Evolutionary conservation across 1,140 invertebrate species (phyloP).

Genomic region (Zaprionus ghesquierei): DNA sequence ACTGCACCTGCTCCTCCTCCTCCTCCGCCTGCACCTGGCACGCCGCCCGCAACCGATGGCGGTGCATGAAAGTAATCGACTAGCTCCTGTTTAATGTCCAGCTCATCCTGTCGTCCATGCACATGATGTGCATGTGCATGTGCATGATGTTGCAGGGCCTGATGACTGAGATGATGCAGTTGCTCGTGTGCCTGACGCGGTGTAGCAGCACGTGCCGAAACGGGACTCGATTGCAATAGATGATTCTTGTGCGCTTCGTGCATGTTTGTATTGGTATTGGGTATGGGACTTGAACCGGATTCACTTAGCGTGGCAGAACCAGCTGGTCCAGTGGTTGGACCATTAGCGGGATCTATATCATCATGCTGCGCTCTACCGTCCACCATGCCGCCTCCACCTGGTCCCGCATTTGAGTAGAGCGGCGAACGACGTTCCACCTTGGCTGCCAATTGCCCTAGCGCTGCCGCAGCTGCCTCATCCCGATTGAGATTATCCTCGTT

Average conservation of each 20-base stretch:
- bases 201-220: conserved; percentile 38
- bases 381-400: conserved; percentile 16
- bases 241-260: conserved; percentile 79
- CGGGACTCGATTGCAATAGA: conserved; percentile 52
- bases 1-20: neutral
- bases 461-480: conserved; percentile 59
- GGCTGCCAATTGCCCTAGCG: conserved; percentile 55
- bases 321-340: neutral
- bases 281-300: conserved; percentile 78
- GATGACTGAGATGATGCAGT: conserved; percentile 46
- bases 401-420: conserved; percentile 8
- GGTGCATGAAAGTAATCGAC: conserved; percentile 72
- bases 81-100: conserved; percentile 78
- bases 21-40: neutral
- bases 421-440: conserved; percentile 70
- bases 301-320: conserved; percentile 41
- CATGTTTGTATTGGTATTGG: conserved; percentile 76
- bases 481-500: conserved; percentile 73
- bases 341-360: neutral
- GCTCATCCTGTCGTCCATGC: conserved; percentile 50
- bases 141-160: conserved; percentile 29
- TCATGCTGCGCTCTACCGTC: neutral
- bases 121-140: conserved; percentile 16
- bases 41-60: neutral
- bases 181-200: conserved; percentile 67